Evolutionary conservation across 2,888 invertebrate species (phyloP).

Genomic region (Anoplius nigerrimus): DNA sequence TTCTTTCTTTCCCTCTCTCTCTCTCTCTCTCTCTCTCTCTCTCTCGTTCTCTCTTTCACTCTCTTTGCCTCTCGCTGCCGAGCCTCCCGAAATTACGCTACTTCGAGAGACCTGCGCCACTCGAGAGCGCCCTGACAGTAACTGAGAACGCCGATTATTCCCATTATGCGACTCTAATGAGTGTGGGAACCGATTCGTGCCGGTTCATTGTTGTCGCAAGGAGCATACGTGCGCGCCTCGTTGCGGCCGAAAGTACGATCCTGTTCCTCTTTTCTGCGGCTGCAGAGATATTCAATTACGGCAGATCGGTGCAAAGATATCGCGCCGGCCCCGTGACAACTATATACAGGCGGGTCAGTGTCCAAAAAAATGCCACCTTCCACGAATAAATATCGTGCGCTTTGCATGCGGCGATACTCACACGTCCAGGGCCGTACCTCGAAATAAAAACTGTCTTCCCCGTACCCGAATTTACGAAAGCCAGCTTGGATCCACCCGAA

Average conservation of each 20-base stretch:
- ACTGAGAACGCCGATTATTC: no score
- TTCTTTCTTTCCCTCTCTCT: constrained; percentile 19
- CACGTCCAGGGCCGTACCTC: constrained; percentile 44
- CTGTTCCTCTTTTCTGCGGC: constrained; percentile 13
- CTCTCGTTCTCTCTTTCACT: not conserved
- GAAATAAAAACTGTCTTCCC: not conserved
- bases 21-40: constrained; percentile 23
- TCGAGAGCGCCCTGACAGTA: no score
- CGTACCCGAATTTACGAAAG: no score
- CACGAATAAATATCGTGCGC: constrained; percentile 59
- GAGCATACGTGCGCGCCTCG: not conserved
- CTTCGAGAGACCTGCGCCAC: no score
- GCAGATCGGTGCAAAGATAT: constrained; percentile 68
- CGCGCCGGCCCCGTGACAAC: constrained; percentile 64
- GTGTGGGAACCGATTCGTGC: no score
- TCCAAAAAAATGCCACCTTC: constrained; percentile 57
- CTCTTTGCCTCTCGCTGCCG: not conserved
- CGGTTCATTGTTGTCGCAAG: not conserved
- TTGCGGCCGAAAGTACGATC: constrained; percentile 1
- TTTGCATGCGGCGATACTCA: constrained; percentile 46
- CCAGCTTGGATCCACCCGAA: no score
- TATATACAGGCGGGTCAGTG: constrained; percentile 65
- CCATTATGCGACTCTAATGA: no score
- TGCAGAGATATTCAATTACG: constrained; percentile 70
- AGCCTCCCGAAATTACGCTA: no score